Conservation (phyloP, 1,140 invertebrate species). For the Spodoptera frugiperda region DNA sequence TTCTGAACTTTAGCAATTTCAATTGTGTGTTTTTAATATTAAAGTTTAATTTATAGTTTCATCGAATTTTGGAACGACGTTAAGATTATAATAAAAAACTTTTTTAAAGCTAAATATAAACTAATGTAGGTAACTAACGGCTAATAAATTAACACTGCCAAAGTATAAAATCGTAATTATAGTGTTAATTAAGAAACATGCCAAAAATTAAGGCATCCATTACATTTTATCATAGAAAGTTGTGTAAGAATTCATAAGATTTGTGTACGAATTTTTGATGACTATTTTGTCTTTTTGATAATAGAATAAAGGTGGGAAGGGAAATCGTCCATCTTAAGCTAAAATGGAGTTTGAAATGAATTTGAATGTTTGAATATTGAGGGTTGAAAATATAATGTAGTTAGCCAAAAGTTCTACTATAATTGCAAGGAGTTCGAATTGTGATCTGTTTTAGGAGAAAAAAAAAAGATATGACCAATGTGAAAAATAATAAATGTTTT, state of each 20-base stretch:
- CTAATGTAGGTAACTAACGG: slow-evolving; percentile 70
- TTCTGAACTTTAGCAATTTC: slow-evolving; percentile 47
- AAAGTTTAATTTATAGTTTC: slow-evolving; percentile 44
- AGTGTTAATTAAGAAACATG: slow-evolving; percentile 58
- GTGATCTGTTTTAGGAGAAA: slow-evolving; percentile 74
- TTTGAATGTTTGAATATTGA: slow-evolving; percentile 50
- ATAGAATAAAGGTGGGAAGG: slow-evolving; percentile 47
- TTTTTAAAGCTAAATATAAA: slow-evolving; percentile 55
- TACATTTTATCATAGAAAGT: slow-evolving; percentile 50
- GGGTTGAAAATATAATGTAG: slow-evolving; percentile 59
- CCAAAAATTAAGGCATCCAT: slow-evolving; percentile 55
- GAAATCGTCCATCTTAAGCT: slow-evolving; percentile 55
- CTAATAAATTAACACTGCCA: slow-evolving; percentile 83
- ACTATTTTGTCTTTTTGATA: slow-evolving; percentile 79
- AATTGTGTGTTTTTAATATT: slow-evolving; percentile 43
- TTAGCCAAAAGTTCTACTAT: slow-evolving; percentile 66
- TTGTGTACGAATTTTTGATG: slow-evolving; percentile 83
- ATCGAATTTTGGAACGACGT: slow-evolving; percentile 37
- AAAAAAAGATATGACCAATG: slow-evolving; percentile 77
- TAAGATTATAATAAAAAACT: slow-evolving; percentile 22
- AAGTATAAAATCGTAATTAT: slow-evolving; percentile 66
- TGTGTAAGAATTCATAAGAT: slow-evolving; percentile 60
- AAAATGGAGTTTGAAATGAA: slow-evolving; percentile 40
- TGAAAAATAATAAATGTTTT: slow-evolving; percentile 83
- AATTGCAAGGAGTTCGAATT: slow-evolving; percentile 67